Conservation (phyloP, 2,797 vertebrate species). For the Nyctibius grandis region DNA sequence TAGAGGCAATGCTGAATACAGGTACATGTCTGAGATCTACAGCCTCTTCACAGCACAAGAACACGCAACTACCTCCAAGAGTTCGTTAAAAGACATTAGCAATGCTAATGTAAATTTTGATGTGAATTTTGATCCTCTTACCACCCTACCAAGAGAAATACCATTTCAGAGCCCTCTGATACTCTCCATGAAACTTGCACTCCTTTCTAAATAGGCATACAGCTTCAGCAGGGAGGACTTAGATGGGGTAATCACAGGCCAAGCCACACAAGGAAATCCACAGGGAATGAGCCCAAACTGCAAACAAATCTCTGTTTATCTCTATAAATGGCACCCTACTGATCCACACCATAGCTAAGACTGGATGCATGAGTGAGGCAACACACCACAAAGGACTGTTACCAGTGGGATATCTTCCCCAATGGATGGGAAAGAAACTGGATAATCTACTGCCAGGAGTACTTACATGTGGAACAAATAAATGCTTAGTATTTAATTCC, state of each 20-base stretch:
- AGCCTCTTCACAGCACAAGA: background rate
- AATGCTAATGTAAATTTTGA: background rate
- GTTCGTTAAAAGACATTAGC: background rate
- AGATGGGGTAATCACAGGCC: background rate
- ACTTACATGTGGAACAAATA: background rate
- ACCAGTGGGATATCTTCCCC: too few species aligned
- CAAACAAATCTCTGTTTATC: too few species aligned
- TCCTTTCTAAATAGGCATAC: background rate
- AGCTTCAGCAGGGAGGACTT: background rate
- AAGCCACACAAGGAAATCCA: background rate
- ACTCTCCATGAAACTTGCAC: background rate
- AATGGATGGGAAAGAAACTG: fast-evolving
- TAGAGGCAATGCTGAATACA: background rate
- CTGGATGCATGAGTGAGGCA: background rate
- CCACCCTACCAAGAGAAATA: background rate
- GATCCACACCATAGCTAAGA: background rate
- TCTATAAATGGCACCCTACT: background rate
- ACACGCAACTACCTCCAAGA: background rate
- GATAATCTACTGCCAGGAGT: background rate
- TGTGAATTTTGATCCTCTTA: background rate
- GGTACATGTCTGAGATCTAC: background rate
- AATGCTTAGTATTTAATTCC: background rate
- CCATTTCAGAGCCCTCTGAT: background rate
- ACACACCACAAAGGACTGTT: background rate
- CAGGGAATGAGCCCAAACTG: background rate